Conservation (phyloP, 2,797 vertebrate species). For the Mus minutoides region DNA sequence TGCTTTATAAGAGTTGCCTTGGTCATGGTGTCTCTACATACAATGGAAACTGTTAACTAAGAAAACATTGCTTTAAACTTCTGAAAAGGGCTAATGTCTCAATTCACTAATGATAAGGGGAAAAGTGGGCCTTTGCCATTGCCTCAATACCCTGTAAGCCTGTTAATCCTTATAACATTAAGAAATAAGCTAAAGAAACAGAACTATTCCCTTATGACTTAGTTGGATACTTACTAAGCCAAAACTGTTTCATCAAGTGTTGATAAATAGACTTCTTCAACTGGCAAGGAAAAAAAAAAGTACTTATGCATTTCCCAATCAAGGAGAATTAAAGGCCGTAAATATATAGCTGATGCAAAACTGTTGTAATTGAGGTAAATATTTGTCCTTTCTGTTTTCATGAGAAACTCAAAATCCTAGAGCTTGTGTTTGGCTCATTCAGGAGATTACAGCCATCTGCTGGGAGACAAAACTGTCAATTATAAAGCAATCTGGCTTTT, state of each 20-base stretch:
- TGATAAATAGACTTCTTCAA: conserved; percentile 41
- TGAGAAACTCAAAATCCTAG: conserved; percentile 75
- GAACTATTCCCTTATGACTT: conserved; percentile 11
- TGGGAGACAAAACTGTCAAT: conserved; percentile 80
- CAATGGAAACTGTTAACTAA: not conserved
- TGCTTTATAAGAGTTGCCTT: not conserved
- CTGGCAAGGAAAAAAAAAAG: conserved; percentile 23
- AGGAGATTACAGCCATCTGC: conserved; percentile 80
- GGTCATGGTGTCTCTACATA: not conserved
- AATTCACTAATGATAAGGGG: not conserved
- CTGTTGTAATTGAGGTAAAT: conserved; percentile 82
- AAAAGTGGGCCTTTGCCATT: not conserved
- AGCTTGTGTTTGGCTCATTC: conserved; percentile 79
- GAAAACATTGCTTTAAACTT: not conserved
- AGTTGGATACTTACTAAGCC: conserved; percentile 46
- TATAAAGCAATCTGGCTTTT: conserved; percentile 76
- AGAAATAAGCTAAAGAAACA: not conserved
- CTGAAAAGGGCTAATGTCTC: not conserved
- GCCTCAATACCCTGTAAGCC: not conserved
- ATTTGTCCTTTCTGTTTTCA: conserved; percentile 83
- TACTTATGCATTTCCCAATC: conserved; percentile 48
- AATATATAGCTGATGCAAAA: conserved; percentile 77
- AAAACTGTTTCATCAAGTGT: conserved; percentile 16
- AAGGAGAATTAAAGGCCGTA: conserved; percentile 75
- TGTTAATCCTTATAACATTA: not conserved